Evolutionary conservation across 1,140 invertebrate genomes (phyloP), one percentile per base, ranked within the genome.

Genomic region (Archegozetes longisetosus): DNA sequence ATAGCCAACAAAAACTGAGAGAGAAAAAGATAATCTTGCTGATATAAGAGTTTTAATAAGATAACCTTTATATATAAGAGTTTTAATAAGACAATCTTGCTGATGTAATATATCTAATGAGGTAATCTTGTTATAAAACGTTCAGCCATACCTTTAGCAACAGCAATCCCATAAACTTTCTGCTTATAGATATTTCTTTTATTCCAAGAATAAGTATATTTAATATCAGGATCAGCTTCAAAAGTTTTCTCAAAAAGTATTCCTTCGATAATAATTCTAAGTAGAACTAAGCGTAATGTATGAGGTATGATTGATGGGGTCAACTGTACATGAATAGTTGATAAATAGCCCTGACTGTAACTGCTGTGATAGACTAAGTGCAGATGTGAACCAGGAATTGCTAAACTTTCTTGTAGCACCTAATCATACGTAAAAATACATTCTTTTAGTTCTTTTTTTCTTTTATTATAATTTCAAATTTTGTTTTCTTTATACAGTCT

Each of bases 331-430:
- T 74, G 64, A 29, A 76, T 70, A 0, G 72, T 72, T 1, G 74
- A 75, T 62, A 70, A 69, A 64, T 75, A 76, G 20, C 75, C 75
- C n/a, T 67, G 58, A 2, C 70, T 68, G 55, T 73, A 69, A 61
- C 70, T 73, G 68, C 66, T 66, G 48, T 73, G 72, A 64, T 76
- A 75, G 0, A 76, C 71, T 4, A 76, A 66, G 60, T 74, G 69
- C 2, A 75, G 66, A 47, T 73, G 66, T 1, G 90, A 76, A 24
- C 88, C 89, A 3, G 91, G 90, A 62, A 97, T 91, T 12, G 82
- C 79, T 58, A 96, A 85, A 61, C 86, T 88, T 75, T 97, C 91
- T 74, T 95, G 91, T 0, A 96, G 80, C 66, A 94, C 91, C 80
- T 91, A 86, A 51, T 24, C 25, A 29, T 47, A 32, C 17, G 20